Base-by-base conservation (phyloP, 2,113 vertebrate species). In the human (Homo sapiens) region DNA sequence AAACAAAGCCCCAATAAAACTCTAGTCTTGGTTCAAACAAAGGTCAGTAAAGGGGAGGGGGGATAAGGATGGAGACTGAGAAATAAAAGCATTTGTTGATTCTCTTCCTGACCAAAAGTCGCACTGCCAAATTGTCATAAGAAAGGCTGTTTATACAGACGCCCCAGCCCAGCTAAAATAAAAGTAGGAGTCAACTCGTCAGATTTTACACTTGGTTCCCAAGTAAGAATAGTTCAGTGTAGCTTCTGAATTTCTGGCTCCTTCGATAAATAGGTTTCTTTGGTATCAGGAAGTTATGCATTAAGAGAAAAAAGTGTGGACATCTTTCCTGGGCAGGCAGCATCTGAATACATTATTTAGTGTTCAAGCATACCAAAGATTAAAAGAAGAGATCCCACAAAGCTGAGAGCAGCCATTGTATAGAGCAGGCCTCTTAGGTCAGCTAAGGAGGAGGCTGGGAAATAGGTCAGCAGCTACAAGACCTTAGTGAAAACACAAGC, bases 1-100 rank as follows among this genome's bases (percentile, higher is more conserved):
- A 94, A 98, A 97, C 97, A 98, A 98, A 97, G 97, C 89, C 90
- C 84, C 85, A 93, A n/a, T 94, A 92, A 93, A 93, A 95, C 52
- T 81, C 52, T 32, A 27, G 27, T 79, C 87, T 90, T 0, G 3
- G 96, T 97, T 98, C 97, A 97, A 59, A 35, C 27, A 96, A 94
- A 97, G 97, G 96, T 95, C 97, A 96, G 40, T 25, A 25, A 93
- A 72, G 9, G 35, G 81, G 92, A 86, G 89, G 75, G 32, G 20
- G 30, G 27, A n/a, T 20, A 59, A 64, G 61, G 57, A 40, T 23
- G 40, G 32, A 14, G 78, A 64, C n/a, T 40, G 75, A 85, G 95
- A 92, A 97, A 76, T 43, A 55, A 94, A 96, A 96, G 97, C 70
- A 88, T 72, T 76, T 0, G 30, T 48, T 70, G 89, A 72, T 16